Evolutionary conservation across 1,140 invertebrate species (phyloP).

Genomic region (Bombus confusus): DNA sequence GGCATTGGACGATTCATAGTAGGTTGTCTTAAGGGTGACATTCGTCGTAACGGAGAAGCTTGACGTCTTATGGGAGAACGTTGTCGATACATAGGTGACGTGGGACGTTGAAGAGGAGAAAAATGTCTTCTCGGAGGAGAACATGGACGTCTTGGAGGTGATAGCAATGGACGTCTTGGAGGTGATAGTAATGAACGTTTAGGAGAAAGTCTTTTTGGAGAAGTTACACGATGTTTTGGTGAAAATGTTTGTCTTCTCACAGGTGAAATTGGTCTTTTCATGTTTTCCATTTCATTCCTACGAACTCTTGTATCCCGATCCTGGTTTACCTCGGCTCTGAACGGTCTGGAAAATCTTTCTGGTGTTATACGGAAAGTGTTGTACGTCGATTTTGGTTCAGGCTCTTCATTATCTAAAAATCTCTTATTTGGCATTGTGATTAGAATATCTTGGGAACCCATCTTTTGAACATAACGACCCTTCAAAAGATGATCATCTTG

Average conservation of each 20-base stretch:
- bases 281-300: conserved; percentile 36
- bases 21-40: conserved; percentile 62
- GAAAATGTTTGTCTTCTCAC: conserved; percentile 39
- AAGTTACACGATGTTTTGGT: conserved; percentile 20
- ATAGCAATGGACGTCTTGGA: conserved; percentile 57
- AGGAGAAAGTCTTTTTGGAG: conserved; percentile 58
- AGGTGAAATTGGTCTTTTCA: conserved; percentile 39
- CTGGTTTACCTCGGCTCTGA: neutral
- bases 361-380: conserved; percentile 47
- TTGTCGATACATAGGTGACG: conserved; percentile 37
- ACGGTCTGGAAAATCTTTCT: conserved; percentile 21
- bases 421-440: conserved; percentile 74
- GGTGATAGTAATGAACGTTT: conserved; percentile 63
- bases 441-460: conserved; percentile 68
- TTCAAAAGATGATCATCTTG: conserved; percentile 60
- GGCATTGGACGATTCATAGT: conserved; percentile 58
- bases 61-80: conserved; percentile 35
- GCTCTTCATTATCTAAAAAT: conserved; percentile 43
- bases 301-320: conserved; percentile 42
- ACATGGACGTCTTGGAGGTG: conserved; percentile 56
- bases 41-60: conserved; percentile 15
- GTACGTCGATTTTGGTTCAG: conserved; percentile 25
- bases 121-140: conserved; percentile 60
- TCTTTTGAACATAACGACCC: conserved; percentile 75
- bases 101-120: conserved; percentile 26